Evolutionary conservation across 2,888 invertebrate genomes (phyloP).

Genomic region (Yponomeuta malinellus): DNA sequence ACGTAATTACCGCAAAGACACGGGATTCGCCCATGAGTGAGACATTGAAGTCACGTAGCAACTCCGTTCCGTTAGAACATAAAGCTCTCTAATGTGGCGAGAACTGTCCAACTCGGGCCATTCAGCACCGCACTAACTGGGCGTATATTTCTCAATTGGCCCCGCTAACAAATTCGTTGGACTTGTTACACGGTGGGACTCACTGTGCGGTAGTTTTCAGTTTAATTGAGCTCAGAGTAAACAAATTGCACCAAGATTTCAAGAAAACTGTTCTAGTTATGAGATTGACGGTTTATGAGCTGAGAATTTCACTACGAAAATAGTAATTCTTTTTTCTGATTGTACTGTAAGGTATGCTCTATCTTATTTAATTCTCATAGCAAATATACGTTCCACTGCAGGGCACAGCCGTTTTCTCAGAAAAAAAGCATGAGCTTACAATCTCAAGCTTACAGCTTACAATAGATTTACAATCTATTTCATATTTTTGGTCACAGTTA

Average conservation of each 20-base stretch:
- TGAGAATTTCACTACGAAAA: too few relatives aligned
- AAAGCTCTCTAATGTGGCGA: conserved; percentile 58
- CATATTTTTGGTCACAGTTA: too few relatives aligned
- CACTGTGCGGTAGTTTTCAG: conserved; percentile 1
- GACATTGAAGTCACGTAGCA: conserved; percentile 53
- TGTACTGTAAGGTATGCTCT: too few relatives aligned
- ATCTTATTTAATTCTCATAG: too few relatives aligned
- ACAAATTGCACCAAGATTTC: not conserved
- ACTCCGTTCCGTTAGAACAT: conserved; percentile 51
- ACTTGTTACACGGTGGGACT: conserved; percentile 12
- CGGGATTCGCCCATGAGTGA: conserved; percentile 35
- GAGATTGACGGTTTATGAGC: too few relatives aligned
- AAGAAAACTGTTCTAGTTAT: not conserved
- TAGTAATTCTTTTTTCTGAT: too few relatives aligned
- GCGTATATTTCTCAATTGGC: conserved; percentile 17
- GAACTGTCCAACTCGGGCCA: conserved; percentile 60
- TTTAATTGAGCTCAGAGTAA: not conserved
- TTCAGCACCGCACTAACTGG: conserved; percentile 32
- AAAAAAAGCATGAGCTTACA: too few relatives aligned
- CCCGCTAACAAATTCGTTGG: conserved; percentile 17
- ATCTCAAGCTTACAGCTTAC: too few relatives aligned
- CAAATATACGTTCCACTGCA: too few relatives aligned
- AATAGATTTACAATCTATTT: too few relatives aligned
- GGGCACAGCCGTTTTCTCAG: too few relatives aligned
- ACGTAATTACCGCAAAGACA: conserved; percentile 4